A percentile compares a stretch with the other conserved stretches of the same genome.
Conservation (phyloP, 2,888 invertebrate species). For the Synergus laeviventris region DNA sequence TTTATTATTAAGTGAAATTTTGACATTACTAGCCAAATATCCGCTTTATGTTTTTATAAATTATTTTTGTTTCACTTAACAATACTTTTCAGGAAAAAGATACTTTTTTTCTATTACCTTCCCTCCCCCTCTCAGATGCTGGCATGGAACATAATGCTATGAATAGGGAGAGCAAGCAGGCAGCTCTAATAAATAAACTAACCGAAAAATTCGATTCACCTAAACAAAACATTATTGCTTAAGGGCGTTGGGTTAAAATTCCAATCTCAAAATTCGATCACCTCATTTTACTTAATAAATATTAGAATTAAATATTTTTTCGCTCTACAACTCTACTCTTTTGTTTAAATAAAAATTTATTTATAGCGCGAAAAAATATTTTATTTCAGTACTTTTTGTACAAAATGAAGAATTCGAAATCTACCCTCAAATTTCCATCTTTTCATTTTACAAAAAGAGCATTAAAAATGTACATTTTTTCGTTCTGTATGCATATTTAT, state of each 20-base stretch:
- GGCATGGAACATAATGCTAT: conserved; percentile 78
- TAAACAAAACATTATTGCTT: conserved; percentile 44
- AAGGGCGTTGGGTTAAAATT: too few relatives aligned
- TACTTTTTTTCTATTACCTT: conserved; percentile 75
- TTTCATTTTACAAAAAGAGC: conserved; percentile 41
- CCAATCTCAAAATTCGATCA: too few relatives aligned
- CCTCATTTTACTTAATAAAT: too few relatives aligned
- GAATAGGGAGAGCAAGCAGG: conserved; percentile 62
- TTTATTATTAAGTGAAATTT: conserved; percentile 3
- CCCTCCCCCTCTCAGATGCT: conserved; percentile 81
- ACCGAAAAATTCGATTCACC: conserved; percentile 42
- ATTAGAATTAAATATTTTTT: too few relatives aligned
- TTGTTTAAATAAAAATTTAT: too few relatives aligned
- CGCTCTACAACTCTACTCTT: too few relatives aligned
- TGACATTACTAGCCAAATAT: neutral
- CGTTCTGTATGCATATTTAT: too few relatives aligned
- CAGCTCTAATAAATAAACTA: conserved; percentile 53
- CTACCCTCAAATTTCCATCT: too few relatives aligned
- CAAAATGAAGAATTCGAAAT: too few relatives aligned
- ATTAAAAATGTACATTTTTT: too few relatives aligned
- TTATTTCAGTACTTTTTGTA: too few relatives aligned
- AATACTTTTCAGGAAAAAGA: conserved; percentile 30
- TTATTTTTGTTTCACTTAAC: conserved; percentile 18
- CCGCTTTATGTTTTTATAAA: neutral
- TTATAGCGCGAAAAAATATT: too few relatives aligned